phyloP scores from a whole-genome alignment of 2,888 invertebrate genomes.

The Odontocolon sp. region DNA sequence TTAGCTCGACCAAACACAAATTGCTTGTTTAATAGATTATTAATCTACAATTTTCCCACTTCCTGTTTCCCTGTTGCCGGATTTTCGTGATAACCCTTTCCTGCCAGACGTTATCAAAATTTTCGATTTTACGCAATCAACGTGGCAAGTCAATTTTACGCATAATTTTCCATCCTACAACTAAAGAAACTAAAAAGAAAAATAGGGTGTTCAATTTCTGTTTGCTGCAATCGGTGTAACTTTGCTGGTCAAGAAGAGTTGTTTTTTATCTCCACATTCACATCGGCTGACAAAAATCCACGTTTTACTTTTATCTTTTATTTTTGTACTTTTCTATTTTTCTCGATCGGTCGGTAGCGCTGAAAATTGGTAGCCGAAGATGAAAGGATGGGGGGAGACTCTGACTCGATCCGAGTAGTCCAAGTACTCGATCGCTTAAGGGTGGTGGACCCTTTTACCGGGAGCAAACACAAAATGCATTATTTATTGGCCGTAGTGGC shows the following conservation, averaged over 20 bases:
- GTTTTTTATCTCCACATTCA: neutral
- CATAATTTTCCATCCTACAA: too few species aligned
- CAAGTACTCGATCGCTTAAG: conserved; percentile 64
- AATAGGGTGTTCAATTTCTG: neutral
- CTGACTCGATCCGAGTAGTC: neutral
- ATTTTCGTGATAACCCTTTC: conserved; percentile 35
- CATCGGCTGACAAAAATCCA: too few species aligned
- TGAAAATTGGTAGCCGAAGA: conserved; percentile 9
- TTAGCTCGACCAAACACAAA: conserved; percentile 68
- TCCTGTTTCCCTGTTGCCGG: neutral
- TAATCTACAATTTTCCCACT: conserved; percentile 66
- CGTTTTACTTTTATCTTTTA: neutral
- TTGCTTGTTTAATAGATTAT: conserved; percentile 73
- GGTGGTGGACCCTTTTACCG: conserved; percentile 75
- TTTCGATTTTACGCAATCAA: conserved; percentile 38
- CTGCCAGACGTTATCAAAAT: conserved; percentile 19
- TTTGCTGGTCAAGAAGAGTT: too few species aligned
- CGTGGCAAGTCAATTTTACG: too few species aligned
- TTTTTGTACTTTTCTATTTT: conserved; percentile 21
- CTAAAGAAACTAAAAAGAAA: too few species aligned
- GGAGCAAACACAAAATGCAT: conserved; percentile 77
- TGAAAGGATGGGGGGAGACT: neutral
- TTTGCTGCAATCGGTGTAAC: too few species aligned
- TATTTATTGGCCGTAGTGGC: conserved; percentile 75
- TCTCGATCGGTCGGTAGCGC: conserved; percentile 1